These are phyloP conservation scores for Blastobasis lacticolella DNA, from an alignment of 2,888 invertebrate genomes.

Conservation along the genomic window DNA sequence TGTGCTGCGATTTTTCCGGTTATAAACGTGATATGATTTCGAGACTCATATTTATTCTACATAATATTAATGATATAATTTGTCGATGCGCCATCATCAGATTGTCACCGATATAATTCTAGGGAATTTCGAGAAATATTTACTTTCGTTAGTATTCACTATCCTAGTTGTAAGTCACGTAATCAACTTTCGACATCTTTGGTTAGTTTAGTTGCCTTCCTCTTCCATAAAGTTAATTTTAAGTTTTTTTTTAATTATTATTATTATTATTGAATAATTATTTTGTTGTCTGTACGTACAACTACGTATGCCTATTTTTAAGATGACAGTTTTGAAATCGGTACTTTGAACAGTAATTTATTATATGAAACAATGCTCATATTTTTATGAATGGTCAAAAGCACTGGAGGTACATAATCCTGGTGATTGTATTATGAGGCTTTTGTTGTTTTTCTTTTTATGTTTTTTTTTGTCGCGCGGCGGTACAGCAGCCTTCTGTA, in stretches of 20 bases:
- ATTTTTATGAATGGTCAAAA: conserved; percentile 32
- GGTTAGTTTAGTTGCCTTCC: conserved; percentile 63
- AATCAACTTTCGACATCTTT: conserved; percentile 29
- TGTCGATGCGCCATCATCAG: neutral
- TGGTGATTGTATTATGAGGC: conserved; percentile 60
- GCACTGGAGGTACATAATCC: conserved; percentile 39
- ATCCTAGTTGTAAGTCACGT: conserved; percentile 38
- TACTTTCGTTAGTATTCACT: conserved; percentile 13
- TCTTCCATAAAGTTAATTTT: conserved; percentile 63
- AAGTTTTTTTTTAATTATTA: conserved; percentile 54
- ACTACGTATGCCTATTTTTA: conserved; percentile 30
- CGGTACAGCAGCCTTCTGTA: conserved; percentile 42
- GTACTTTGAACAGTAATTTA: conserved; percentile 45
- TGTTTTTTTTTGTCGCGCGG: conserved; percentile 34
- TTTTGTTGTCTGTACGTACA: conserved; percentile 49
- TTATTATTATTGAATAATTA: conserved; percentile 41
- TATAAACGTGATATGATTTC: too few species aligned
- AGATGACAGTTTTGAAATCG: conserved; percentile 20
- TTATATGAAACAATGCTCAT: conserved; percentile 40
- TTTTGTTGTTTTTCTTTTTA: conserved; percentile 39
- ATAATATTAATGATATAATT: too few species aligned
- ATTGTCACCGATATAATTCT: conserved; percentile 1
- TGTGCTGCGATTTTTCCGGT: too few species aligned
- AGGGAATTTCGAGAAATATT: conserved; percentile 11
- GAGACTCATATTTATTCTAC: too few species aligned